Evolutionary conservation across 1,140 invertebrate species (phyloP), one percentile per base, ranked within the genome.

Genomic region (Helicoverpa armigera): DNA sequence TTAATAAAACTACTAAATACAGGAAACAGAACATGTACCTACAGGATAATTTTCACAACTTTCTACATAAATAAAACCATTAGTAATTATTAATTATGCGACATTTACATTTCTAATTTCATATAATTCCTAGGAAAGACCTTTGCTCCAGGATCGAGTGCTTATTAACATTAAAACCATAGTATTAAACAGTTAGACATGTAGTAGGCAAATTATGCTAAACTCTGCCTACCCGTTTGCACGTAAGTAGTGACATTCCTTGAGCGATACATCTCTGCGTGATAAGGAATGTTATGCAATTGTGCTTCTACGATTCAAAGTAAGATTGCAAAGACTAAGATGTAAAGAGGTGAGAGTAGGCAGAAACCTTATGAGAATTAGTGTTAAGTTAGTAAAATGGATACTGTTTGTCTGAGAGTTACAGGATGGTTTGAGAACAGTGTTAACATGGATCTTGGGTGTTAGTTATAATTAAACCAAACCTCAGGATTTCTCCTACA

Each of bases 211-310:
- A 73, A 18, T 73, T 73, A 43, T 73, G 70, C 54, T 73, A 56
- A 73, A 16, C 9, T 73, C 53, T 58, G 18, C 53, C 18, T 73
- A 73, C 70, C 9, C 14, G 69, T 54, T 53, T 23, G 31, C 29
- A 73, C 54, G 54, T 73, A 73, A 73, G 29, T 43, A 3, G 70
- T 16, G 1, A 73, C 51, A 73, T 73, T 73, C 69, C 69, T 14
- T 13, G 3, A 16, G 10, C 35, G 58, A 73, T 58, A 80, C 78
- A 80, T 80, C 78, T 80, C 65, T 80, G 18, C 10, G 13, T 43
- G 69, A 80, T 80, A 80, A 80, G 54, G 51, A 11, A 35, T 14
- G 58, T 80, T 80, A 73, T 53, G 70, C 69, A 80, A 80, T 80
- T 56, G 69, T 63, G 73, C 58, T 73, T 58, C 31, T 73, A 58